Base-by-base conservation (phyloP, 2,888 invertebrate genomes). In the Oligia latruncula region DNA sequence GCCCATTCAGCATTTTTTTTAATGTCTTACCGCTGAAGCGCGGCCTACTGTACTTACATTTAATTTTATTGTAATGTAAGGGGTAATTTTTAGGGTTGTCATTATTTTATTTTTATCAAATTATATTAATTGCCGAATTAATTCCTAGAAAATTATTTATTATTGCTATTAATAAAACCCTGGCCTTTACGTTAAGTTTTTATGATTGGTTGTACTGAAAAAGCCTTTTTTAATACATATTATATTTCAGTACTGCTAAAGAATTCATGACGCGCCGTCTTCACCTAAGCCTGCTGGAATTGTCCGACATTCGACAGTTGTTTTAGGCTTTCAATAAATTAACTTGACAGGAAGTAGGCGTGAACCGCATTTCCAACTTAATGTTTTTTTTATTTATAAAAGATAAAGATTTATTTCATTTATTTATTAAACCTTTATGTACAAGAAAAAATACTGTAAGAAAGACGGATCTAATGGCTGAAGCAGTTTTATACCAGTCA, bases 251-350 rank as follows among this genome's bases (percentile, higher is more conserved):
- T 17, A 35, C 29, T 29, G 8, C 0, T 65, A 46, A 55, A 65
- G 40, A 68, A 79, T 78, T 79, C 15, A 68, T 49, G 9, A 23
- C 11, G 23, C 4, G 2, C 13, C 17, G 9, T 67, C 8, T 46
- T 77, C 46, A 55, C 35, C 35, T 46, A 40, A n/a, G n/a, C 23
- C 46, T 15, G 4, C 52, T 17, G 40, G 15, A 15, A 52, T n/a
- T 43, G 40, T 67, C 40, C 17, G 40, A 67, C 8, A 20, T 80
- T n/a, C 40, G 46, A 46, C 52, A 52, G 13, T 62, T 80, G 46
- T 64, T 80, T 80, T 4, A 4, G n/a, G 60, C 52, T 58, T 67
- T 67, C 40, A 62, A 68, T 80, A 78, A 71, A 68, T 46, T 11
- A 68, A 62, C 15, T 55, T 35, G 80, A 43, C 15, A 80, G 40